These are phyloP conservation scores for Sciurus niger DNA, from an alignment of 2,113 vertebrate species.

Conservation along the genomic window DNA sequence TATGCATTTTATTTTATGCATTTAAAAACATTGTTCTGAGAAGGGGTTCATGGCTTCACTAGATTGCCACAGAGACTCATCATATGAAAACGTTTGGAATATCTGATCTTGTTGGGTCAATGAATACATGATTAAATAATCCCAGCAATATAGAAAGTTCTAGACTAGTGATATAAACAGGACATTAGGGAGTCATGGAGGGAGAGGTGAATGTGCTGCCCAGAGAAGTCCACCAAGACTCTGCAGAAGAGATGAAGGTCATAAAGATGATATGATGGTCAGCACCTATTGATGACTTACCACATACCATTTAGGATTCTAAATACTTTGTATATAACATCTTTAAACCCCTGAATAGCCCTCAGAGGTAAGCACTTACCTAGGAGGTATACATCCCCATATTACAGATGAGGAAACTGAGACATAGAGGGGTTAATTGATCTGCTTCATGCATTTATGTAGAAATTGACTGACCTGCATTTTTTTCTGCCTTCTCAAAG, in stretches of 20 bases:
- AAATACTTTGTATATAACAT: background rate
- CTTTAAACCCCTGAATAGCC: background rate
- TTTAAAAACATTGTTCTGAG: background rate
- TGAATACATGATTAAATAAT: background rate
- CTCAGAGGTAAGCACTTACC: background rate
- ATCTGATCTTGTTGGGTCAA: background rate
- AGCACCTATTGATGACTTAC: background rate
- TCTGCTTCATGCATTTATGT: too few species aligned
- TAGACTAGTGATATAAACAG: too few species aligned
- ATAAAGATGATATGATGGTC: accelerated
- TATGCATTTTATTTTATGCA: too few species aligned
- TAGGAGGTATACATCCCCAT: background rate
- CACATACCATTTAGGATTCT: background rate
- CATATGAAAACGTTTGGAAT: background rate
- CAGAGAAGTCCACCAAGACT: background rate
- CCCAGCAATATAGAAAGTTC: background rate
- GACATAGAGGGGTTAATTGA: background rate
- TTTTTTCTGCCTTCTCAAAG: background rate
- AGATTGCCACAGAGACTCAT: background rate
- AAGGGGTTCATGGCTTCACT: background rate
- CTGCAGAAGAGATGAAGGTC: background rate
- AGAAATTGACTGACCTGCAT: background rate
- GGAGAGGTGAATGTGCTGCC: accelerated
- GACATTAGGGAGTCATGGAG: background rate
- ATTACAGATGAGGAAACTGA: background rate